These are phyloP conservation scores for Holothuria glaberrima DNA, from an alignment of 35 echinoderm and acorn worm genomes.

Conservation along the genomic window DNA sequence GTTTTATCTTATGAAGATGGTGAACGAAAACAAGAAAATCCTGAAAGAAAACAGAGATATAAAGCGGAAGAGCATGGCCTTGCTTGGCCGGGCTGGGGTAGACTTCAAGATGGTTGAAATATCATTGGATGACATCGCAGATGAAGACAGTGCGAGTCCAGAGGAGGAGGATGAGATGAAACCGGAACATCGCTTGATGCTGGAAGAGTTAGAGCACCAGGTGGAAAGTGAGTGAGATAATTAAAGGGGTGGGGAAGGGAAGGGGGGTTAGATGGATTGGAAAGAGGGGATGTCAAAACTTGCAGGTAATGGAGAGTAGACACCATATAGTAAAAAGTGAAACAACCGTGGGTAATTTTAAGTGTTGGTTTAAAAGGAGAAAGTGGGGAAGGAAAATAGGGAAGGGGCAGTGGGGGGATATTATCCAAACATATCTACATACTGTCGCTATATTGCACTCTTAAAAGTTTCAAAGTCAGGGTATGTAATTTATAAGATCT, in stretches of 20 bases:
- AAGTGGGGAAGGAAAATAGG: too few relatives aligned
- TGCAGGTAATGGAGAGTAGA: too few relatives aligned
- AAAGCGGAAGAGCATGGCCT: constrained; percentile 51
- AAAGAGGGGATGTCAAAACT: too few relatives aligned
- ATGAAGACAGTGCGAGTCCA: not conserved
- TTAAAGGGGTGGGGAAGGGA: not conserved
- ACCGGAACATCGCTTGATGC: not conserved
- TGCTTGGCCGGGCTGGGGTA: constrained; percentile 24
- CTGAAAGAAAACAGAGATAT: constrained; percentile 46
- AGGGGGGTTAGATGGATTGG: too few relatives aligned
- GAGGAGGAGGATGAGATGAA: not conserved
- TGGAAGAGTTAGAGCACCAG: constrained; percentile 21
- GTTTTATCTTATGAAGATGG: constrained; percentile 1
- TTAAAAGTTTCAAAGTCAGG: too few relatives aligned
- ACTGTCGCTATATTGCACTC: too few relatives aligned
- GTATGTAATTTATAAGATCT: too few relatives aligned
- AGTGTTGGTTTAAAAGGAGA: too few relatives aligned
- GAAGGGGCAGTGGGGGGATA: too few relatives aligned
- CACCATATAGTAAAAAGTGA: too few relatives aligned
- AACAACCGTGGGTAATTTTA: too few relatives aligned
- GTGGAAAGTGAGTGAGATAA: not conserved
- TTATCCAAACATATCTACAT: too few relatives aligned
- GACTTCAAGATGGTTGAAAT: constrained; percentile 37
- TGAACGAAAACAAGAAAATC: constrained; percentile 54
- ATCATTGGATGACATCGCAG: constrained; percentile 33